These are phyloP conservation scores for Philypnodon macrostomus DNA, from an alignment of 2,797 vertebrate genomes.

Conservation along the genomic window DNA sequence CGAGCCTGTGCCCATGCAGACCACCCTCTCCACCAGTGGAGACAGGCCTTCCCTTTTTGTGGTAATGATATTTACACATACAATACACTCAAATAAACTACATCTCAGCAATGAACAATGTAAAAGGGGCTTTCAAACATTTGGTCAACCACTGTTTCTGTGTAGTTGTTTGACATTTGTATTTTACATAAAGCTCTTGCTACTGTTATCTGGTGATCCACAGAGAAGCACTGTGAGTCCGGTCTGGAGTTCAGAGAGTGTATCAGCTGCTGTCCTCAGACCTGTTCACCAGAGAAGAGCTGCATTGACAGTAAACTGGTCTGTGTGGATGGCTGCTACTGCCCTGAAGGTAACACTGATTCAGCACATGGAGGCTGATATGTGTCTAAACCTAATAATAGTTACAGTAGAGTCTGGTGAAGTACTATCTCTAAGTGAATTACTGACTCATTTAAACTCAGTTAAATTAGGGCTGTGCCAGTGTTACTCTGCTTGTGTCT, in stretches of 20 bases:
- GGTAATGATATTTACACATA: conserved; percentile 70
- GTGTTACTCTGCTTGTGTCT: no score
- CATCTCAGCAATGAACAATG: no score
- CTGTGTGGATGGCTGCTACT: conserved; percentile 95
- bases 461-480: no score
- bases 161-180: no score
- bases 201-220: neutral
- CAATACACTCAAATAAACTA: no score
- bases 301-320: conserved; percentile 91
- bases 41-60: conserved; percentile 82
- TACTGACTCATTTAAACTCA: no score
- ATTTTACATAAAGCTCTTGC: no score
- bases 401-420: no score
- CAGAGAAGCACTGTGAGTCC: conserved; percentile 49
- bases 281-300: conserved; percentile 80
- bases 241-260: conserved; percentile 87
- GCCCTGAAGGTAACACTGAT: conserved; percentile 81
- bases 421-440: no score
- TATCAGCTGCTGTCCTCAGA: conserved; percentile 88
- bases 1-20: conserved; percentile 91
- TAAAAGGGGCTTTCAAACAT: no score
- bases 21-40: conserved; percentile 87
- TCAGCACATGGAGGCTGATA: neutral
- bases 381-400: no score
- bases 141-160: no score